phyloP scores from a whole-genome alignment of 2,888 invertebrate genomes.

The Calameuta filiformis region DNA sequence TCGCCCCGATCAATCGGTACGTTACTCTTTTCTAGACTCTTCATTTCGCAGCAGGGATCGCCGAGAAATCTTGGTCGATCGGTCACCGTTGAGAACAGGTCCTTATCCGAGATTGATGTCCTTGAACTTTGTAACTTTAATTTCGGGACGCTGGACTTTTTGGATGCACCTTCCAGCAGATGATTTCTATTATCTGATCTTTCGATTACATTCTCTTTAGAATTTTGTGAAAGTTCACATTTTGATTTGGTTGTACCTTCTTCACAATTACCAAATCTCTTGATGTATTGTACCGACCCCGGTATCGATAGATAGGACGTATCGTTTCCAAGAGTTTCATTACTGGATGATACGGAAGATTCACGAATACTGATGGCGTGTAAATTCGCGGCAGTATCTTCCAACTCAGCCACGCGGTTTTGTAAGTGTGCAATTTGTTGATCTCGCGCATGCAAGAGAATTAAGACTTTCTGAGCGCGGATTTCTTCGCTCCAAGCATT shows the following conservation, averaged over 20 bases:
- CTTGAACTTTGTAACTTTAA: slow-evolving; percentile 23
- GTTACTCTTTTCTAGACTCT: neutral
- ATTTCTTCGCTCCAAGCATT: slow-evolving; percentile 39
- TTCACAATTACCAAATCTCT: too few species aligned
- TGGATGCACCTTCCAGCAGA: too few species aligned
- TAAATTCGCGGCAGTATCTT: slow-evolving; percentile 24
- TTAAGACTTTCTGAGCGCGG: slow-evolving; percentile 37
- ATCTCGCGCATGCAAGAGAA: slow-evolving; percentile 37
- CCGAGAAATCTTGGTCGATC: slow-evolving; percentile 2
- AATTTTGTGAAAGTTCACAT: too few species aligned
- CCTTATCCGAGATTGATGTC: slow-evolving; percentile 19
- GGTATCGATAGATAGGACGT: slow-evolving; percentile 11
- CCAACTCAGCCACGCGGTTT: slow-evolving; percentile 33
- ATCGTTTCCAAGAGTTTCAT: slow-evolving; percentile 8
- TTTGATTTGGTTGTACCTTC: too few species aligned
- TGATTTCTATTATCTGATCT: too few species aligned
- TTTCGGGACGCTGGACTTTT: slow-evolving; percentile 5
- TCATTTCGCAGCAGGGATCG: neutral
- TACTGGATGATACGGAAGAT: slow-evolving; percentile 3
- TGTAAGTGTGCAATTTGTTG: slow-evolving; percentile 38
- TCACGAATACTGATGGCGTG: slow-evolving; percentile 3
- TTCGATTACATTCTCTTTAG: too few species aligned
- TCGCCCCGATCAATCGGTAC: neutral
- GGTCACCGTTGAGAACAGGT: slow-evolving; percentile 13
- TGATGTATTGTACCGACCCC: too few species aligned